Evolutionary conservation across 1,140 invertebrate species (phyloP), one percentile per base, ranked within the genome.

Genomic region (Protaetia brevitarsis): DNA sequence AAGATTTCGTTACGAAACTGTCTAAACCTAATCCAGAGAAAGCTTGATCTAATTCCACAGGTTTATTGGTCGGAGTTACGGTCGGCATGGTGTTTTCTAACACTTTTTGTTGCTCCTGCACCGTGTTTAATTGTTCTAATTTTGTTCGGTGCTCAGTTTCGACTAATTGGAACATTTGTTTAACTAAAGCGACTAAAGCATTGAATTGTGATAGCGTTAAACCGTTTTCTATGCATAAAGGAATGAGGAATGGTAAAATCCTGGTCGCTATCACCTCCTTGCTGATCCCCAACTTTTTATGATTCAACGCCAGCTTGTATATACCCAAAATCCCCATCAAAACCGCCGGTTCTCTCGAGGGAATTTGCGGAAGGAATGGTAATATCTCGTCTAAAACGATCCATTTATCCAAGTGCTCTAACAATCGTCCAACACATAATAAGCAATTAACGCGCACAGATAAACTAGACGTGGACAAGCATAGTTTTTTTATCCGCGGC

Each of bases 321-420:
- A 99, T 97, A 62, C 95, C 95, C 78, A 98, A 84, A 68, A 97
- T 95, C 10, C 93, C 95, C 96, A 99, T 99, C 10, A 99, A 81
- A 31, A 99, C 93, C 26, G 95, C 94, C 0, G 96, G 95, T 78
- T 99, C 97, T 66, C 93, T 84, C 3, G 94, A 93, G 27, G 93
- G 94, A 76, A 99, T 93, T 77, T 96, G 89, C 10, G 92, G 91
- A 34, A 99, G 76, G 65, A 98, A 91, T 1, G 97, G 95, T 64
- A 99, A 81, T 27, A 99, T 87, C 79, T 98, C 94, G 79, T 99
- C 97, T 56, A 97, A 77, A 1, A 99, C 94, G 68, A 96, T 80
- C 97, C 97, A 99, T 74, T 96, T 95, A 79, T 99, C 96, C 68
- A 99, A 83, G 80, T 93, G 87, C 73, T 97, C 94, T 66, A 99